Evolutionary conservation across 2,797 vertebrate genomes (phyloP), one percentile per base, ranked within the genome.

Genomic region (Clarias platycephalus): DNA sequence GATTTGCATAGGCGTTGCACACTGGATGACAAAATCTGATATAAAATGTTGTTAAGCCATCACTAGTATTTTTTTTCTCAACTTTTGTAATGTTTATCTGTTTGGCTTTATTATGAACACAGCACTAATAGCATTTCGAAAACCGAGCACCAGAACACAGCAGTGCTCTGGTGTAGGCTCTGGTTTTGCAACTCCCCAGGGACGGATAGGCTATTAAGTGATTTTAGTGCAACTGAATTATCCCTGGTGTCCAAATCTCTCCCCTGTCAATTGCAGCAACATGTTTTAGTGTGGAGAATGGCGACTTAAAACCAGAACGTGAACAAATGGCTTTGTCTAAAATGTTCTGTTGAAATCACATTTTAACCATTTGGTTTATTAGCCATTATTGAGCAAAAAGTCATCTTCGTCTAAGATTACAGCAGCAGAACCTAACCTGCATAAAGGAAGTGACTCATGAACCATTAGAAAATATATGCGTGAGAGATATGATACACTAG

Each of bases 131-230:
- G 78, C 70, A 40, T 85, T 87, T 87, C 71, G 81, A 70, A 84
- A 87, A 75, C 55, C 44, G 28, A 60, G 70, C 57, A 77, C 12
- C 28, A 82, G 68, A 80, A 80, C 63, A 49, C 75, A 80, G n/a
- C 62, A 66, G 72, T 79, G 60, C 60, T 83, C 58, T 83, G 71
- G 67, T 87, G 60, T 57, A 78, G 44, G 76, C 28, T 81, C n/a
- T 66, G 78, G 72, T 89, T 89, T 87, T 86, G 83, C 66, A 89
- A 85, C 80, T 86, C 83, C 82, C 75, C n/a, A 67, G 77, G 82
- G 88, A 87, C 13, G 24, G 81, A 83, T 53, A 64, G 67, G 68
- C 81, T 80, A 37, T 81, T 87, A 78, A 78, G 85, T 79, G 74
- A 80, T 84, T 87, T 79, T 80, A 85, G 81, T 55, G 71, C 85